Evolutionary conservation across 1,140 invertebrate genomes (phyloP).

Genomic region (Eueides isabella): DNA sequence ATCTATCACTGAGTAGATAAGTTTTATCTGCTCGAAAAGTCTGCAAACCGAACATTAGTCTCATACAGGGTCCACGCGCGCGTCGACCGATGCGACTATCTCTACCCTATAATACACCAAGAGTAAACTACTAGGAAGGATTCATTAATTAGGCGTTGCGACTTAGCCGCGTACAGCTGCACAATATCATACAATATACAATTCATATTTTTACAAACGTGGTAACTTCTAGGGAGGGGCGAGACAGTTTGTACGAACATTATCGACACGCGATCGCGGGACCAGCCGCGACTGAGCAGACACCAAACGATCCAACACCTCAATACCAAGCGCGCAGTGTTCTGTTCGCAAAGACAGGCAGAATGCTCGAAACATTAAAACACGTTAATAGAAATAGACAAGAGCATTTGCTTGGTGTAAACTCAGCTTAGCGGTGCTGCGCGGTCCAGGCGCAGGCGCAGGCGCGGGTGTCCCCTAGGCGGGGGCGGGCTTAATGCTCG

Average conservation of each 20-base stretch:
- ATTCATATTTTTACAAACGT: constrained; percentile 76
- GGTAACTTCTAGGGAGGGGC: constrained; percentile 75
- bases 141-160: constrained; percentile 71
- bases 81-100: constrained; percentile 44
- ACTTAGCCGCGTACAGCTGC: constrained; percentile 77
- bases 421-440: constrained; percentile 41
- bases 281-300: constrained; percentile 41
- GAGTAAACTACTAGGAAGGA: constrained; percentile 77
- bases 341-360: not conserved
- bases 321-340: not conserved
- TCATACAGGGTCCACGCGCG: constrained; percentile 52
- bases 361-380: constrained; percentile 20
- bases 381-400: constrained; percentile 17
- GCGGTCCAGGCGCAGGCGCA: constrained; percentile 43
- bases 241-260: constrained; percentile 74
- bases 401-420: constrained; percentile 16
- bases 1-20: constrained; percentile 80
- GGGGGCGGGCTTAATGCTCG: constrained; percentile 66
- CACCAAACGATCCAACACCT: constrained; percentile 22
- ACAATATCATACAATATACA: constrained; percentile 76
- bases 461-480: constrained; percentile 28
- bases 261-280: constrained; percentile 48
- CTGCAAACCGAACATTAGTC: constrained; percentile 74
- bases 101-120: constrained; percentile 56
- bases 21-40: constrained; percentile 81